phyloP scores from a whole-genome alignment of 2,888 invertebrate genomes.

The Syrphus vitripennis region DNA sequence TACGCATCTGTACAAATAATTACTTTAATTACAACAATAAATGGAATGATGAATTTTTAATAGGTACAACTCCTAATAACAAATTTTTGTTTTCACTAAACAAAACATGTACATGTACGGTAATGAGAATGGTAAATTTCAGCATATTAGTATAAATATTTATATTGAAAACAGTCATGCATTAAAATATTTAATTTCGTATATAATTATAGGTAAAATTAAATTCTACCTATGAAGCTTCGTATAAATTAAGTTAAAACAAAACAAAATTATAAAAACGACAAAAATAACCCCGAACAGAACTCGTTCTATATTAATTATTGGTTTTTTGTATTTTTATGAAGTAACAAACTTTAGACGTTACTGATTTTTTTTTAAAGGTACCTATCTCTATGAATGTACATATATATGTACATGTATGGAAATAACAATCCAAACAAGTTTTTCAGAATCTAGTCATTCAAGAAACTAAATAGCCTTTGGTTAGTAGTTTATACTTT shows the following conservation, averaged over 20 bases:
- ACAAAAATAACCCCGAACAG: background rate
- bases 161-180: too few relatives aligned
- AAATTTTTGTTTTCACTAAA: too few relatives aligned
- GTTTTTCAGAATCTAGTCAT: slow-evolving; percentile 28
- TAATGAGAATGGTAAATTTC: too few relatives aligned
- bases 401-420: background rate
- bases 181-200: too few relatives aligned
- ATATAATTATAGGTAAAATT: too few relatives aligned
- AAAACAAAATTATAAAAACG: background rate
- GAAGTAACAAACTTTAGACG: background rate
- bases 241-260: background rate
- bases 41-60: too few relatives aligned
- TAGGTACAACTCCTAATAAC: too few relatives aligned
- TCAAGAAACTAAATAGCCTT: background rate
- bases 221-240: too few relatives aligned
- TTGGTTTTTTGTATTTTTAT: background rate
- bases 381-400: background rate
- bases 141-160: too few relatives aligned
- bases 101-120: too few relatives aligned
- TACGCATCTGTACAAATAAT: too few relatives aligned
- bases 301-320: slow-evolving; percentile 15
- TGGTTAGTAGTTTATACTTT: slow-evolving; percentile 6
- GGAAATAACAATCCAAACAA: slow-evolving; percentile 14
- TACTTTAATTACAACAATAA: too few relatives aligned
- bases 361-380: background rate